A percentile compares a stretch with the other conserved stretches of the same genome.
phyloP scores from a whole-genome alignment of 2,797 vertebrate species.

The Thripadectes ignobilis region DNA sequence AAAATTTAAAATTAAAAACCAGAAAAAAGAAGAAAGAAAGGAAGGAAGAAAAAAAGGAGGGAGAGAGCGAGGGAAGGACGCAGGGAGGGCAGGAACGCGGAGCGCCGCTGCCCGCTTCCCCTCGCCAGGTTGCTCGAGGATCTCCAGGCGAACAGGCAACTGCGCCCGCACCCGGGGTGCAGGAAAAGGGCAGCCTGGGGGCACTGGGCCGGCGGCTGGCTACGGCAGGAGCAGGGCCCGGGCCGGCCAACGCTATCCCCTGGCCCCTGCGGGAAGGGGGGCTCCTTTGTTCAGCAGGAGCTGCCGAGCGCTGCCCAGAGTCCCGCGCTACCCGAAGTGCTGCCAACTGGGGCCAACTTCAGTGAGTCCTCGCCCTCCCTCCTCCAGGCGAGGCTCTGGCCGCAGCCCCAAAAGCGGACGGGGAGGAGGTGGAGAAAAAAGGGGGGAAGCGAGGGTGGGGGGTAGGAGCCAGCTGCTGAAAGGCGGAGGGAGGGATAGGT shows the following conservation, averaged over 20 bases:
- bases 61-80: background rate
- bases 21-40: too few relatives aligned
- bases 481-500: constrained; percentile 40
- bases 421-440: constrained; percentile 24
- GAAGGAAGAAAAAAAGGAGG: rapidly evolving
- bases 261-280: background rate
- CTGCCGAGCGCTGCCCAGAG: background rate
- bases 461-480: constrained; percentile 31
- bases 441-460: background rate
- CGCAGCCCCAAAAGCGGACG: constrained; percentile 24
- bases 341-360: constrained; percentile 54
- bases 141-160: background rate
- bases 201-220: background rate
- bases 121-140: background rate
- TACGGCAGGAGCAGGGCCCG: background rate
- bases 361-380: constrained; percentile 7
- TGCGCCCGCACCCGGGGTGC: background rate
- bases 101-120: background rate
- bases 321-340: constrained; percentile 33
- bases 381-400: constrained; percentile 35
- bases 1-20: background rate
- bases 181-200: background rate
- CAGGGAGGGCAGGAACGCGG: background rate
- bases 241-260: background rate
- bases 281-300: background rate